Evolutionary conservation across 2,888 invertebrate genomes (phyloP).

Genomic region (Hedya salicella): DNA sequence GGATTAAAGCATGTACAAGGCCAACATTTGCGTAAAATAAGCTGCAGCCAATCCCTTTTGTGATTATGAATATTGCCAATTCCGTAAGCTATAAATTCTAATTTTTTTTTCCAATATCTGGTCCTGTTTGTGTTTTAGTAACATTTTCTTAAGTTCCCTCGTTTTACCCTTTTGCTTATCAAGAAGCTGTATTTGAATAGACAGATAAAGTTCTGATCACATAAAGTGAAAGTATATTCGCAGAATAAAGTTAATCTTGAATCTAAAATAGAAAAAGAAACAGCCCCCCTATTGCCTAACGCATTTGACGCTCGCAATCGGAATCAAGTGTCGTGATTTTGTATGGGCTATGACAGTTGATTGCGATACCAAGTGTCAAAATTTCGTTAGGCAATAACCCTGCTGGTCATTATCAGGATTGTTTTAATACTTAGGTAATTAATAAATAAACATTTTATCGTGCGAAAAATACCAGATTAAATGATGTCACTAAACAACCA

Average conservation of each 20-base stretch:
- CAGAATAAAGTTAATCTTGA: too few relatives aligned
- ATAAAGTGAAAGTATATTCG: too few relatives aligned
- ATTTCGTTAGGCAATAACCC: too few relatives aligned
- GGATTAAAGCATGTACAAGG: constrained; percentile 52
- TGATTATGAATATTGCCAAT: constrained; percentile 48
- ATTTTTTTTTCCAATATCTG: background rate
- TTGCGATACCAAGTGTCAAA: too few relatives aligned
- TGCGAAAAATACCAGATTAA: background rate
- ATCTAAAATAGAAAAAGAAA: too few relatives aligned
- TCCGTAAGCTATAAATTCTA: constrained; percentile 14
- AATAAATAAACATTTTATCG: background rate
- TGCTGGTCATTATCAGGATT: too few relatives aligned
- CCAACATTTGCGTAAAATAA: constrained; percentile 56
- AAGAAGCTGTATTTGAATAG: background rate
- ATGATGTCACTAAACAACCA: background rate
- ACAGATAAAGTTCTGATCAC: background rate
- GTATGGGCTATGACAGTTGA: too few relatives aligned
- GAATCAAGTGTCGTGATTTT: too few relatives aligned
- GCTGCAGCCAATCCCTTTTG: constrained; percentile 47
- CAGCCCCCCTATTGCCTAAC: too few relatives aligned
- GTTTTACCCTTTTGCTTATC: background rate
- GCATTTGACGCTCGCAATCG: too few relatives aligned
- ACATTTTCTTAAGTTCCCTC: background rate
- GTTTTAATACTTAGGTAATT: background rate
- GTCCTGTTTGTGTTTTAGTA: background rate